Percentiles rank a stretch among this genome's conserved stretches.
phyloP scores from a whole-genome alignment of 1,140 invertebrate genomes.

The Neodiprion virginianus region DNA sequence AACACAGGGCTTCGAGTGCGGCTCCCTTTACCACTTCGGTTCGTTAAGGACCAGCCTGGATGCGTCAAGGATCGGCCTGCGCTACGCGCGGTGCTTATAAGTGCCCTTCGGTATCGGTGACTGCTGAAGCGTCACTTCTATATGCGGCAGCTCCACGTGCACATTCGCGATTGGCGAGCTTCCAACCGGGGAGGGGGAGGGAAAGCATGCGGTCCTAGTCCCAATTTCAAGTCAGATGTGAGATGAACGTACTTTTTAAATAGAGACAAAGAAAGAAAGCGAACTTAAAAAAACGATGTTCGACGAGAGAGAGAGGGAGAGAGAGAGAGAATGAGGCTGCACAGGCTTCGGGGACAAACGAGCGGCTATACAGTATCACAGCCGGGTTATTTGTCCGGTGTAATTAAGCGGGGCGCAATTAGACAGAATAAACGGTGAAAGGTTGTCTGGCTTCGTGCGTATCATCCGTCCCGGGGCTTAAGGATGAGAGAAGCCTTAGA shows the following conservation, averaged over 20 bases:
- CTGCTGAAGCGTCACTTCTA: neutral
- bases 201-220: neutral
- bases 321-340: no score
- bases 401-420: conserved; percentile 11
- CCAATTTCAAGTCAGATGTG: neutral
- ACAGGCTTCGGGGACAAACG: no score
- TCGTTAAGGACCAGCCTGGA: neutral
- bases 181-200: neutral
- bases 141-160: neutral
- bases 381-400: neutral
- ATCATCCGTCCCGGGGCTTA: conserved; percentile 5
- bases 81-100: neutral
- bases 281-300: no score
- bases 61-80: neutral
- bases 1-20: conserved; percentile 1
- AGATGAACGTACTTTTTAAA: neutral
- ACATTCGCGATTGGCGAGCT: neutral
- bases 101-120: neutral
- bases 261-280: neutral
- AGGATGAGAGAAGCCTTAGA: neutral
- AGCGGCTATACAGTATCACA: no score
- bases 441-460: conserved; percentile 5
- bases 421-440: conserved; percentile 6
- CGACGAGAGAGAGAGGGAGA: no score
- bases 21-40: neutral